phyloP scores from a whole-genome alignment of 2,797 vertebrate species.

The Anniella stebbinsi region DNA sequence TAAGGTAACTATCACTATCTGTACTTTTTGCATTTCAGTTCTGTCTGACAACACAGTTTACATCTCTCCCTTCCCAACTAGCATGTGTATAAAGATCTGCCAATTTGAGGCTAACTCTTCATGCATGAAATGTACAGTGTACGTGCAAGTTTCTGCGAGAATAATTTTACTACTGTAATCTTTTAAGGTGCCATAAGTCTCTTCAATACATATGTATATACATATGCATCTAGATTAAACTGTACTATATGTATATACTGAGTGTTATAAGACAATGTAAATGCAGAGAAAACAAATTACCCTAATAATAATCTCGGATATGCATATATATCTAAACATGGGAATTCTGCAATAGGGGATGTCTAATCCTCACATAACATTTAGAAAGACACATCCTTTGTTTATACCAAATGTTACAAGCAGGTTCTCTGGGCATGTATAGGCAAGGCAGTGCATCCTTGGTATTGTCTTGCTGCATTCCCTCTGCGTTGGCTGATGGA shows the following conservation, averaged over 20 bases:
- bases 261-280: neutral
- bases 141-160: too few species aligned
- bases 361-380: slow-evolving; percentile 9
- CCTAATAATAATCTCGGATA: neutral
- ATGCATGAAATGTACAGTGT: too few species aligned
- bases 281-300: slow-evolving; percentile 17
- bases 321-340: slow-evolving; percentile 9
- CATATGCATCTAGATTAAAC: neutral
- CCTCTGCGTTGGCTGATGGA: neutral
- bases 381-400: slow-evolving; percentile 17
- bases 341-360: slow-evolving; percentile 10
- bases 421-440: slow-evolving; percentile 28
- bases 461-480: slow-evolving; percentile 31
- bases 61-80: too few species aligned
- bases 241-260: neutral
- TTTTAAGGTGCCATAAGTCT: too few species aligned
- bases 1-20: too few species aligned
- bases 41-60: too few species aligned
- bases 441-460: slow-evolving; percentile 10
- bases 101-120: too few species aligned
- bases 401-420: slow-evolving; percentile 1
- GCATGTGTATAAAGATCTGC: too few species aligned
- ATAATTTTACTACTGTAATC: too few species aligned
- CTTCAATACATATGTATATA: neutral
- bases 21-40: too few species aligned